Percentiles rank a stretch among this genome's conserved stretches.
Evolutionary conservation across 2,797 vertebrate genomes (phyloP).

Genomic region (Semotilus atromaculatus): DNA sequence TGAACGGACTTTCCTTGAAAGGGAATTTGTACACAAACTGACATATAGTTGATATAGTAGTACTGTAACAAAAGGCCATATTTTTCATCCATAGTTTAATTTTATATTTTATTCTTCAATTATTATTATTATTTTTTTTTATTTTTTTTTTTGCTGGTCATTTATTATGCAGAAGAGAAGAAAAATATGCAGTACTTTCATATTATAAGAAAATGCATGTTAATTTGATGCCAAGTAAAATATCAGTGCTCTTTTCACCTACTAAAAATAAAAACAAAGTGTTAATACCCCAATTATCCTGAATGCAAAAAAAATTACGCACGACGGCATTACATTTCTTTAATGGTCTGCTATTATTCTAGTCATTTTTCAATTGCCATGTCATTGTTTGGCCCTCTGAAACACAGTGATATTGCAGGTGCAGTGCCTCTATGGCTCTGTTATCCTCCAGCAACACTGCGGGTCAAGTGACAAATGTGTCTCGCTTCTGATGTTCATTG

Average conservation of each 20-base stretch:
- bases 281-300: conserved; percentile 16
- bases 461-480: conserved; percentile 56
- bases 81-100: neutral
- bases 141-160: neutral
- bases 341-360: conserved; percentile 29
- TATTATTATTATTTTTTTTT: too few species aligned
- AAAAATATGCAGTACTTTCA: neutral
- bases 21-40: neutral
- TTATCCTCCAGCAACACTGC: conserved; percentile 40
- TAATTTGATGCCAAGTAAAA: neutral
- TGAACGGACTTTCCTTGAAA: neutral
- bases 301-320: neutral
- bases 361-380: conserved; percentile 39
- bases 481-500: conserved; percentile 49
- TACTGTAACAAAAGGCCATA: neutral
- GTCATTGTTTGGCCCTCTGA: conserved; percentile 46
- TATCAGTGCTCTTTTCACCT: neutral
- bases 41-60: too few species aligned
- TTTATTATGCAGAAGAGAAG: neutral
- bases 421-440: conserved; percentile 41
- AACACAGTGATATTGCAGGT: conserved; percentile 38
- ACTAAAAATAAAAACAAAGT: conserved; percentile 19
- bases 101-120: neutral
- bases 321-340: neutral
- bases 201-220: neutral